These are phyloP conservation scores for Lucilia cuprina DNA, from an alignment of 1,140 invertebrate genomes.

Conservation along the genomic window DNA sequence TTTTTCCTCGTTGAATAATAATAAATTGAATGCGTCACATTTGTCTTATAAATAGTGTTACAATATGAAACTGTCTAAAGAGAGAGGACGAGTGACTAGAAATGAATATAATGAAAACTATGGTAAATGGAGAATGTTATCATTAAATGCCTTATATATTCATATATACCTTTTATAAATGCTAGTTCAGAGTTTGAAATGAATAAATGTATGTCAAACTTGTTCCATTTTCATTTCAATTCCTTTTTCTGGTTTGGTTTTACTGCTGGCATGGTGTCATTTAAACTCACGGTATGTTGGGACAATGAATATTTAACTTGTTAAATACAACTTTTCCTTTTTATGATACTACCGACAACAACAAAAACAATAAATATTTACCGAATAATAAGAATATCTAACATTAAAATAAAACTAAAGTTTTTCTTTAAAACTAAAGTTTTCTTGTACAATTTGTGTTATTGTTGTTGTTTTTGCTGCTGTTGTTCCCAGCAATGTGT, in stretches of 20 bases:
- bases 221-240: slow-evolving; percentile 20
- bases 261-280: background rate
- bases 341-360: background rate
- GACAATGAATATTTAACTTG: slow-evolving; percentile 60
- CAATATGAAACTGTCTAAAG: background rate
- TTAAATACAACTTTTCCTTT: slow-evolving; percentile 19
- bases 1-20: slow-evolving; percentile 24
- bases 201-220: slow-evolving; percentile 18
- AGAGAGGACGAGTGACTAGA: too few relatives aligned
- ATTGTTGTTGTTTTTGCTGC: too few relatives aligned
- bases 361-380: too few relatives aligned
- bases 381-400: background rate
- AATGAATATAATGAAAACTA: background rate
- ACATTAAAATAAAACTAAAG: background rate
- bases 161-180: background rate
- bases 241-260: background rate
- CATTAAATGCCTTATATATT: background rate
- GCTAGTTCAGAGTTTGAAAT: background rate
- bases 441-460: background rate
- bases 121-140: background rate
- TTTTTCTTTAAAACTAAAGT: background rate
- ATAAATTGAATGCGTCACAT: slow-evolving; percentile 32
- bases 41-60: slow-evolving; percentile 22
- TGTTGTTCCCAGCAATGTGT: background rate
- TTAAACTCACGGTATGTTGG: background rate